Conservation (phyloP, 2,888 invertebrate genomes). For the Beris morrisii region DNA sequence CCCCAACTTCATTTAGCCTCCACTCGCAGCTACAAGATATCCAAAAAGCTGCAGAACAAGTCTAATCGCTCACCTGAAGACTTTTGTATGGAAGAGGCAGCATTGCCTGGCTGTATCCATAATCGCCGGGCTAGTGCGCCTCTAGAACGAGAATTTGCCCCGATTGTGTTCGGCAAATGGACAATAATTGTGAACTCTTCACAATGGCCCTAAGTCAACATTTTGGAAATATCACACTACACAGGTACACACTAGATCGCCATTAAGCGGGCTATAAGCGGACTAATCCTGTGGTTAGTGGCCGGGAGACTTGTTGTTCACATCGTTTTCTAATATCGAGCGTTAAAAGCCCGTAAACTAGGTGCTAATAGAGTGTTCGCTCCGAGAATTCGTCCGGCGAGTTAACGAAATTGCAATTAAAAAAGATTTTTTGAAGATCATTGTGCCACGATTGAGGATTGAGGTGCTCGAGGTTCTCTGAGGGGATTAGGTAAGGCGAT, state of each 20-base stretch:
- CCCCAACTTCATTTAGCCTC: background rate
- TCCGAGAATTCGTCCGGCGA: background rate
- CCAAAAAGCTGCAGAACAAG: no score
- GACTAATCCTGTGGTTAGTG: background rate
- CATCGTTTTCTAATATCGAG: background rate
- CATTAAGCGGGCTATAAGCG: conserved; percentile 9
- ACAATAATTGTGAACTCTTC: background rate
- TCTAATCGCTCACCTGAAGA: no score
- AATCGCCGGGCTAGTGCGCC: no score
- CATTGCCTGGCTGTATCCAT: no score
- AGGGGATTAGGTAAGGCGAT: no score
- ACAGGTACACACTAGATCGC: background rate
- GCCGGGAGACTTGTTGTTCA: background rate
- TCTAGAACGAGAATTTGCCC: no score
- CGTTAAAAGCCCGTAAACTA: background rate
- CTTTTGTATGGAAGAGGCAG: no score
- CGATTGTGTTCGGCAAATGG: conserved; percentile 6
- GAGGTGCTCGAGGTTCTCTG: no score
- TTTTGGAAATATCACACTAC: background rate
- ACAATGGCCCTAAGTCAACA: conserved; percentile 18
- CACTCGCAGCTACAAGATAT: no score
- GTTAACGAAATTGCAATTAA: conserved; percentile 16
- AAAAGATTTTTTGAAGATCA: background rate
- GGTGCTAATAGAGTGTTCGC: background rate
- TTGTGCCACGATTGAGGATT: no score